Conservation (phyloP, 2,888 invertebrate species). For the Rhaphigaster nebulosa region DNA sequence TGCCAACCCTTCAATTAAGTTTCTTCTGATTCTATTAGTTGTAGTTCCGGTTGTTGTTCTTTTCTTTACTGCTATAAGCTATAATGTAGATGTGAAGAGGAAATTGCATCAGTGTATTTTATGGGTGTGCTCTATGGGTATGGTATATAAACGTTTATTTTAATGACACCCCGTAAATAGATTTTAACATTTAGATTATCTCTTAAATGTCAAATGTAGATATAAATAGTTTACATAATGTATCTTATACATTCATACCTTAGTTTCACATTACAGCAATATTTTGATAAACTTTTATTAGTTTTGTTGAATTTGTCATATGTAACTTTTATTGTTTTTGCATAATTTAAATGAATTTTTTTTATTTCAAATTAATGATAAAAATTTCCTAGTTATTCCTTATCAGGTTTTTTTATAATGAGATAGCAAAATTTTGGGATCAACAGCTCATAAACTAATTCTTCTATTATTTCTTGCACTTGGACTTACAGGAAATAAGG, state of each 20-base stretch:
- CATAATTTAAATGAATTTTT: not conserved
- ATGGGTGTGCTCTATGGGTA: constrained; percentile 30
- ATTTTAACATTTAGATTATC: not conserved
- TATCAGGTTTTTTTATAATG: not conserved
- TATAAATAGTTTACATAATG: not conserved
- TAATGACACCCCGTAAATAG: not conserved
- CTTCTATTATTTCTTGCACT: not conserved
- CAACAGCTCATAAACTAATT: not conserved
- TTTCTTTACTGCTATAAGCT: not conserved
- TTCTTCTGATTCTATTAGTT: constrained; percentile 29
- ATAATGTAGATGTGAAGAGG: constrained; percentile 17
- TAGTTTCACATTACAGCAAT: not conserved
- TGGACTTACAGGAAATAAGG: not conserved
- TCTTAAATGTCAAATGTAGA: not conserved
- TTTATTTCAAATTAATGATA: not conserved
- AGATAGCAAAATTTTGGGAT: no score
- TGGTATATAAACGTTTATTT: constrained; percentile 8
- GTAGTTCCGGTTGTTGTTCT: constrained; percentile 6
- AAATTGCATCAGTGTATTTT: constrained; percentile 5
- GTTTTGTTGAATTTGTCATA: not conserved
- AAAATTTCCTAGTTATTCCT: not conserved
- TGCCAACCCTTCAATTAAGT: not conserved
- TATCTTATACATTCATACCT: not conserved
- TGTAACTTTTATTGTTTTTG: not conserved
- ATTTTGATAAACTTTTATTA: not conserved